These are phyloP conservation scores for Psittacara wagleri DNA, from an alignment of 2,113 vertebrate species.

Conservation along the genomic window DNA sequence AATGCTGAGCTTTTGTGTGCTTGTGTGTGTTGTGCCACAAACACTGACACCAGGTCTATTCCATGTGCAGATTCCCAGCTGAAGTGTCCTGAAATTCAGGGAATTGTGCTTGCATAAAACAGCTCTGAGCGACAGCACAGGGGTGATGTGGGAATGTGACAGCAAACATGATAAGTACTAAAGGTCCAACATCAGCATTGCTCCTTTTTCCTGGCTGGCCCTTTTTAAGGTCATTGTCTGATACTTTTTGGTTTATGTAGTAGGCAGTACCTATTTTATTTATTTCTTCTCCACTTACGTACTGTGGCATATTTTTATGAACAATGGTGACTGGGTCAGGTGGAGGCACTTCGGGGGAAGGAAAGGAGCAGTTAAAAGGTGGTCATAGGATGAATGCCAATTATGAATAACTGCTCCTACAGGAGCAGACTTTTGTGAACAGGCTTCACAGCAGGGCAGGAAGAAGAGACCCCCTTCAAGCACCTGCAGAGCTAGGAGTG, in stretches of 20 bases:
- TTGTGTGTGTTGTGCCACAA: neutral
- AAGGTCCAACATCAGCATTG: neutral
- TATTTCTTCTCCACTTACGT: neutral
- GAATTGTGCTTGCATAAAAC: neutral
- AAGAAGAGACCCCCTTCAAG: neutral
- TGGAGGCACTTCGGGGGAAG: accelerated
- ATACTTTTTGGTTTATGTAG: neutral
- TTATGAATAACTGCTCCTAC: too few relatives aligned
- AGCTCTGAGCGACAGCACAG: neutral
- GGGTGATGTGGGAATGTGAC: neutral
- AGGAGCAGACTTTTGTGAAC: neutral
- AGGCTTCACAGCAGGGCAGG: neutral
- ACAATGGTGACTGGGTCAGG: neutral
- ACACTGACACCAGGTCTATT: neutral
- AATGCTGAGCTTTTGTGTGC: neutral
- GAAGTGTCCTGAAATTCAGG: neutral
- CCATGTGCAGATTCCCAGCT: neutral
- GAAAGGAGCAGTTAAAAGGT: too few relatives aligned
- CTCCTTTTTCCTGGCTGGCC: neutral
- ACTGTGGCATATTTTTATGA: neutral
- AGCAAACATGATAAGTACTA: neutral
- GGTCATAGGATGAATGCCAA: too few relatives aligned
- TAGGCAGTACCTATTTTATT: neutral
- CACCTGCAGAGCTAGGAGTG: neutral
- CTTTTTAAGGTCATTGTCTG: neutral